Base-by-base conservation (phyloP, 2,113 vertebrate genomes). In the Anolis sagrei region DNA sequence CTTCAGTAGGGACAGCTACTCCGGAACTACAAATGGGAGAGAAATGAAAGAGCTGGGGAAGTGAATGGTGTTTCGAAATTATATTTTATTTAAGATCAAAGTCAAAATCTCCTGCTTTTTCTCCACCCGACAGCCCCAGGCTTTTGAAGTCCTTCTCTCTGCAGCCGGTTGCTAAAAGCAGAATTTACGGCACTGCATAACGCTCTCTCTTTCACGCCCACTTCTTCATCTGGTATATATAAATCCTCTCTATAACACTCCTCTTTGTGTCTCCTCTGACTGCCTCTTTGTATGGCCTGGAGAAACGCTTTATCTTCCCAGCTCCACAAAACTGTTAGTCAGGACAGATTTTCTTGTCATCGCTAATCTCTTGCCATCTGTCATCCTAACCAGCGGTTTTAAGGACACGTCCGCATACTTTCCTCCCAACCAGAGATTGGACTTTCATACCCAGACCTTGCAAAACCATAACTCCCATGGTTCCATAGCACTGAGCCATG, bases 281-380 rank as follows among this genome's bases (percentile, higher is more conserved):
- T 19, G 44, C 9, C 74, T 2, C 25, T 25, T 13, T 11, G 8
- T 14, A 48, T 11, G 23, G 11, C 78, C 69, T 23, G 9, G 39
- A 83, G 29, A 19, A 51, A 27, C 29, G 5, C 48, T 76, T 84
- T 36, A 25, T 18, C 21, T 54, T 19, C 44, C 44, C 61, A 7
- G n/a, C 72, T 23, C 44, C 32, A 21, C 62, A 77, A 39, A 29
- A 8, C 48, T 27, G 13, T 23, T 23, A 48, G 16, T 32, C 11
- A 19, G 29, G 49, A 69, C 11, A 1, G 76, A 66, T 83, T 83
- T 66, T 23, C 69, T 79, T 74, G n/a, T 34, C 44, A 18, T 27
- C 7, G 34, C 21, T 84, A 84, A 88, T 81, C 72, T 21, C 27
- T 61, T 27, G 21, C 82, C 62, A 81, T 88, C 77, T 76, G 77